A percentile compares a stretch with the other conserved stretches of the same genome.
Conservation (phyloP, 1,140 invertebrate species). For the Drosophila albomicans region DNA sequence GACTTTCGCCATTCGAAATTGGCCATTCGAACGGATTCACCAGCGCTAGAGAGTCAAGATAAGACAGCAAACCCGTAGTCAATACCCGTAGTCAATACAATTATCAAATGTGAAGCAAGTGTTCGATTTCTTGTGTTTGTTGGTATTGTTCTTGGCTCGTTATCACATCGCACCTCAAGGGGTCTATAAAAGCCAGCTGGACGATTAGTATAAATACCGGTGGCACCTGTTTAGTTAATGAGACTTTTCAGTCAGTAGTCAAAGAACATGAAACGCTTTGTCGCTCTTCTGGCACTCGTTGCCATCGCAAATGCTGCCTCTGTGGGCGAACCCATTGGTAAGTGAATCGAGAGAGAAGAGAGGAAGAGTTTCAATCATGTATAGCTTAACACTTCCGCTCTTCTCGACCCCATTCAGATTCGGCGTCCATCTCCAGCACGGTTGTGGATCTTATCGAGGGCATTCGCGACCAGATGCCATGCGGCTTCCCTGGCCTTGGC, state of each 20-base stretch:
- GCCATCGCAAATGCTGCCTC: slow-evolving; percentile 63
- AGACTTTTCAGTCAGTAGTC: slow-evolving; percentile 56
- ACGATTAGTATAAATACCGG: slow-evolving; percentile 79
- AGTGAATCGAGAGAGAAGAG: slow-evolving; percentile 28
- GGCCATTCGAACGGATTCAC: not conserved
- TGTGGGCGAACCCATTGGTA: slow-evolving; percentile 60
- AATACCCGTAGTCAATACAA: slow-evolving; percentile 19
- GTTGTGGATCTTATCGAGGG: slow-evolving; percentile 61
- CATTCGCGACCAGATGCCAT: slow-evolving; percentile 76
- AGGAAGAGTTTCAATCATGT: not conserved
- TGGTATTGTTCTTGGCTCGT: slow-evolving; percentile 37
- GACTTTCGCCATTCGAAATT: slow-evolving; percentile 2
- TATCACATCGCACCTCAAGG: slow-evolving; percentile 46
- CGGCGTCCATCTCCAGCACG: slow-evolving; percentile 65
- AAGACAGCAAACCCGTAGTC: slow-evolving; percentile 30
- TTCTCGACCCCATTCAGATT: slow-evolving; percentile 24
- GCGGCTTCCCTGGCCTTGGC: slow-evolving; percentile 71
- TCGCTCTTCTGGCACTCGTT: slow-evolving; percentile 73
- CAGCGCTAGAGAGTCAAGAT: slow-evolving; percentile 12
- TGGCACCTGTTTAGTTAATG: slow-evolving; percentile 66
- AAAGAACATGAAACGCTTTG: slow-evolving; percentile 64
- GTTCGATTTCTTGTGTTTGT: no score
- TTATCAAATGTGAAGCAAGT: slow-evolving; percentile 31
- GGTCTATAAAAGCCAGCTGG: slow-evolving; percentile 74
- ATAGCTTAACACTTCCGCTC: not conserved